phyloP scores from a whole-genome alignment of 1,140 invertebrate species.

The Dreissena polymorpha region DNA sequence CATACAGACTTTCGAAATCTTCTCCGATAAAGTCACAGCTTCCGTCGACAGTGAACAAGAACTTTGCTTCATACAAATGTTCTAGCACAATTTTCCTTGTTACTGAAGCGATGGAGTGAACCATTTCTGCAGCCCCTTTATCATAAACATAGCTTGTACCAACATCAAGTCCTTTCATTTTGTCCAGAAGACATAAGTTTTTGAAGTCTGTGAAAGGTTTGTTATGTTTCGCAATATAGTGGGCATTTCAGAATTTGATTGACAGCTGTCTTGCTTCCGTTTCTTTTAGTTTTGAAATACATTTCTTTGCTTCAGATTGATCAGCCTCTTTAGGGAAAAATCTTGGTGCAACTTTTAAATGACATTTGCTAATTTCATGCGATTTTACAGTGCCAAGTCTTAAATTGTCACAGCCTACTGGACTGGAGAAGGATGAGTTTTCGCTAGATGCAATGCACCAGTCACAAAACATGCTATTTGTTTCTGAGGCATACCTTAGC shows the following conservation, averaged over 20 bases:
- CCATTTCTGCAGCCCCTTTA: constrained; percentile 20
- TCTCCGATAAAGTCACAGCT: constrained; percentile 38
- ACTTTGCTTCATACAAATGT: constrained; percentile 7
- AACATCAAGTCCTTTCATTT: constrained; percentile 38
- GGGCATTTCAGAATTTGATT: constrained; percentile 24
- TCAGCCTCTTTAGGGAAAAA: background rate
- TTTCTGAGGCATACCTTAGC: constrained; percentile 7
- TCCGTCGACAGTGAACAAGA: constrained; percentile 29
- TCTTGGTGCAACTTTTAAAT: constrained; percentile 1
- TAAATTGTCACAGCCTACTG: constrained; percentile 28
- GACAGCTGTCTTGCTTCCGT: background rate
- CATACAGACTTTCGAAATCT: constrained; percentile 29
- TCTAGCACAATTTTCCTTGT: background rate
- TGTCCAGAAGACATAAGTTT: constrained; percentile 15
- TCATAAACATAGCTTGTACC: constrained; percentile 40
- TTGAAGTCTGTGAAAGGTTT: constrained; percentile 2
- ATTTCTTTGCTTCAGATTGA: constrained; percentile 7
- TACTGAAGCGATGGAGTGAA: background rate
- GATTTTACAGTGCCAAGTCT: constrained; percentile 23
- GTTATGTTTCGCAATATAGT: constrained; percentile 27
- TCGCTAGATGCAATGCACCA: background rate
- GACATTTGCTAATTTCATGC: constrained; percentile 26
- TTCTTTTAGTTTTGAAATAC: constrained; percentile 6
- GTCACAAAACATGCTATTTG: constrained; percentile 26
- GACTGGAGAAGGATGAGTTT: background rate